A percentile compares a stretch with the other conserved stretches of the same genome.
phyloP scores from a whole-genome alignment of 2,888 invertebrate genomes.

The Papilio gigon region DNA sequence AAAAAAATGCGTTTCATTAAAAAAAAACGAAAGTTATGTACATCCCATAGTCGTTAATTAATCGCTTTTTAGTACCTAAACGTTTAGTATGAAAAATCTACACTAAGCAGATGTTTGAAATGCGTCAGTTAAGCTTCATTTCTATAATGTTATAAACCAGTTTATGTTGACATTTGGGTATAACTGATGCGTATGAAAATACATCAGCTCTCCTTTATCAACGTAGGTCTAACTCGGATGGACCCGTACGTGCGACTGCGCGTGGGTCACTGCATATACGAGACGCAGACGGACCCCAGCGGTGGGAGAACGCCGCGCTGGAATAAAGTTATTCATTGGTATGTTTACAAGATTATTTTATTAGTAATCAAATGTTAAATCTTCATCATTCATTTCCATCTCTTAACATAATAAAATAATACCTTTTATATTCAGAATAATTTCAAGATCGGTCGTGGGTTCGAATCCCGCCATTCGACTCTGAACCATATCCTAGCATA shows the following conservation, averaged over 20 bases:
- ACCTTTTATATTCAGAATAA: too few relatives aligned
- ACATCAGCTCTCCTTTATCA: not conserved
- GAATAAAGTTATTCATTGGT: conserved; percentile 98
- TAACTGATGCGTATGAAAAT: not conserved
- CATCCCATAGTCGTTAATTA: too few relatives aligned
- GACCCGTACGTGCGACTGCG: conserved; percentile 97
- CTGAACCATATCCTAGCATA: too few relatives aligned
- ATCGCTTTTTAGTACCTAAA: too few relatives aligned
- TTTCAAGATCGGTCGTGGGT: too few relatives aligned
- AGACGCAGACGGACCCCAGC: conserved; percentile 96
- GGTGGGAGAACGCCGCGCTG: conserved; percentile 97
- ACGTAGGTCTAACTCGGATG: conserved; percentile 91
- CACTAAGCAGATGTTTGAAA: not conserved
- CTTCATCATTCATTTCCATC: too few relatives aligned
- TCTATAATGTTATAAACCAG: not conserved
- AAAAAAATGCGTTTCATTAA: too few relatives aligned
- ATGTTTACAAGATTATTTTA: conserved; percentile 51
- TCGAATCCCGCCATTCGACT: too few relatives aligned
- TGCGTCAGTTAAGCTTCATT: not conserved
- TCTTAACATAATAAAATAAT: too few relatives aligned
- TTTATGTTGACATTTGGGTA: not conserved
- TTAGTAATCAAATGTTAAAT: too few relatives aligned
- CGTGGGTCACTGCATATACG: conserved; percentile 96
- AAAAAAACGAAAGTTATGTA: too few relatives aligned
- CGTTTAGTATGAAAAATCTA: not conserved